Percentiles rank a stretch among this genome's conserved stretches.
These are phyloP conservation scores for Heliconius hewitsoni DNA, from an alignment of 1,140 invertebrate species.

Conservation along the genomic window DNA sequence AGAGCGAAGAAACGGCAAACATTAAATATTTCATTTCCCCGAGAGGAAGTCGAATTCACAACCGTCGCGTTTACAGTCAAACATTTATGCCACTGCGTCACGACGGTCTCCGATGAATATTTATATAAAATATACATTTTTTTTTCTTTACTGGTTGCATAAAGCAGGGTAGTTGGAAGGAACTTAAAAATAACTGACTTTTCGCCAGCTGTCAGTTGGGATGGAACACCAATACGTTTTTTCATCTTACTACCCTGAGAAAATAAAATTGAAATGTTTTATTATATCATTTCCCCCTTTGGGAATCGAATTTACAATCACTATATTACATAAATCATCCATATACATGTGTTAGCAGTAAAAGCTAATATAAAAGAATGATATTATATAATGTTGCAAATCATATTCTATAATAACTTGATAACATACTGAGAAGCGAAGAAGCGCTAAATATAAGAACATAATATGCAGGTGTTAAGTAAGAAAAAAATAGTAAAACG, in stretches of 20 bases:
- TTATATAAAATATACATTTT: too few relatives aligned
- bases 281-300: too few relatives aligned
- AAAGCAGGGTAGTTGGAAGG: too few relatives aligned
- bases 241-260: too few relatives aligned
- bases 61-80: background rate
- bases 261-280: too few relatives aligned
- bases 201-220: too few relatives aligned
- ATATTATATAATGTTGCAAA: background rate
- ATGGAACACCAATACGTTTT: too few relatives aligned
- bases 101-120: background rate
- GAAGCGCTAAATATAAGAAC: background rate
- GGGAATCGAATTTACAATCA: too few relatives aligned
- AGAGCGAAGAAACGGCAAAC: background rate
- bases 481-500: background rate
- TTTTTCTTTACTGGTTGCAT: too few relatives aligned
- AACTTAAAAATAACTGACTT: too few relatives aligned
- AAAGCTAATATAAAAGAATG: background rate
- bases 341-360: too few relatives aligned
- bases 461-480: background rate
- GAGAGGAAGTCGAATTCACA: background rate
- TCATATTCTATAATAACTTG: background rate
- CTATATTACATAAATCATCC: too few relatives aligned
- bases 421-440: background rate
- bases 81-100: background rate
- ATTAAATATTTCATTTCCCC: background rate